Conservation (phyloP, 2,113 vertebrate genomes). For the Heterocephalus glaber region DNA sequence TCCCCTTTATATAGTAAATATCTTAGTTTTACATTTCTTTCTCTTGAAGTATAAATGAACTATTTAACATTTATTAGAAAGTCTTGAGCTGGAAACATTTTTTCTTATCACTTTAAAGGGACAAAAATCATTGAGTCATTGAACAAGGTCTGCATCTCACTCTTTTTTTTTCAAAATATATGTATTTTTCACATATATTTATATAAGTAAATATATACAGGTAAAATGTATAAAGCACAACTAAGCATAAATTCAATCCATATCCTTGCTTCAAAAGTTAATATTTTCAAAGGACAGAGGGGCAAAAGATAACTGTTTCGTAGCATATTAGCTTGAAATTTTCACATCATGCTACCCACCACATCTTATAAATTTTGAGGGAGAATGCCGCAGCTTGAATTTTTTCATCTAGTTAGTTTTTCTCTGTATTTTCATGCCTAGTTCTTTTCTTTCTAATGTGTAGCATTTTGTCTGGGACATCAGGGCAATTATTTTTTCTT, state of each 20-base stretch:
- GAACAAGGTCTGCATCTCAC: neutral
- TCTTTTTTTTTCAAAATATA: neutral
- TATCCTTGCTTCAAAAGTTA: conserved; percentile 20
- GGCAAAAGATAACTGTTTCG: neutral
- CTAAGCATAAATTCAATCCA: conserved; percentile 34
- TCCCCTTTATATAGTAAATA: neutral
- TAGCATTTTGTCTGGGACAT: conserved; percentile 15
- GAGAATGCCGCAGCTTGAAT: conserved; percentile 35
- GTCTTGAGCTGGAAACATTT: conserved; percentile 45
- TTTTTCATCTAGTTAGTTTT: neutral
- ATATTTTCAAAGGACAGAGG: conserved; percentile 41
- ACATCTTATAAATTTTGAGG: neutral
- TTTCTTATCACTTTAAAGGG: neutral
- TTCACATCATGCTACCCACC: neutral
- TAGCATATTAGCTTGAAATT: conserved; percentile 45
- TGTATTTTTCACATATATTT: neutral
- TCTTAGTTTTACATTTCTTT: conserved; percentile 42
- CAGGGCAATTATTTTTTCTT: conserved; percentile 5
- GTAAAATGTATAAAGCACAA: conserved; percentile 6
- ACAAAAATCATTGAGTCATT: conserved; percentile 25
- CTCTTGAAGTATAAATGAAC: conserved; percentile 34
- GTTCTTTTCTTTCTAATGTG: conserved; percentile 18
- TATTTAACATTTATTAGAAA: neutral
- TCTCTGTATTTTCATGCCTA: neutral
- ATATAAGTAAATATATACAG: neutral